A percentile compares a stretch with the other conserved stretches of the same genome.
Conservation (phyloP, 2,888 invertebrate genomes). For the Eueremaeus valkanovi region DNA sequence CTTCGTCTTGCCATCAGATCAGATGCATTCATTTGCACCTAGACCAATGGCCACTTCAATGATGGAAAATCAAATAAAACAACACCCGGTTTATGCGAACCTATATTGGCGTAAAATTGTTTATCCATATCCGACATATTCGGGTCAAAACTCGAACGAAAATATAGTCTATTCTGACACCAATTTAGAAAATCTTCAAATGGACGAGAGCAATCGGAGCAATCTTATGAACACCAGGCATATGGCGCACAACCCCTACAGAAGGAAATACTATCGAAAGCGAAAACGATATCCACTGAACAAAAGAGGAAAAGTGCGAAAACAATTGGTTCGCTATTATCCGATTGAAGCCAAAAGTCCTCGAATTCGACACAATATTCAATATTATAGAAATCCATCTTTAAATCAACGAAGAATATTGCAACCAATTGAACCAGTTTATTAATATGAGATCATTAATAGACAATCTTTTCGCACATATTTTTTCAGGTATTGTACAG, state of each 20-base stretch:
- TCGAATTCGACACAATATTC: not conserved
- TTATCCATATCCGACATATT: not conserved
- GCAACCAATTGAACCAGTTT: not conserved
- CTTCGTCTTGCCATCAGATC: not conserved
- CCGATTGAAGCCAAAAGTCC: not conserved
- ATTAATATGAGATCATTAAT: too few relatives aligned
- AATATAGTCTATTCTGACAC: not conserved
- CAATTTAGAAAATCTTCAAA: not conserved
- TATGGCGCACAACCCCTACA: not conserved
- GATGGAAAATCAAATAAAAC: not conserved
- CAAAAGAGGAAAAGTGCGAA: not conserved
- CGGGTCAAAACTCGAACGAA: not conserved
- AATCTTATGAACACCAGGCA: not conserved
- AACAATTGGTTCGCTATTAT: not conserved
- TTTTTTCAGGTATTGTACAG: too few relatives aligned
- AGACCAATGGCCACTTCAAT: not conserved
- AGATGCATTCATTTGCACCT: not conserved
- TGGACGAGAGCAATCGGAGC: not conserved
- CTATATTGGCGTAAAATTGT: slow-evolving; percentile 25
- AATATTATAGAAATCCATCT: not conserved
- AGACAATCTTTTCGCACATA: too few relatives aligned
- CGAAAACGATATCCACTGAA: not conserved
- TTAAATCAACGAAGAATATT: not conserved
- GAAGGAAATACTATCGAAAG: not conserved
- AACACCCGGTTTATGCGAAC: slow-evolving; percentile 19